Percentiles rank a stretch among this genome's conserved stretches.
Evolutionary conservation across 2,113 vertebrate genomes (phyloP).

Genomic region (Podarcis cretensis): DNA sequence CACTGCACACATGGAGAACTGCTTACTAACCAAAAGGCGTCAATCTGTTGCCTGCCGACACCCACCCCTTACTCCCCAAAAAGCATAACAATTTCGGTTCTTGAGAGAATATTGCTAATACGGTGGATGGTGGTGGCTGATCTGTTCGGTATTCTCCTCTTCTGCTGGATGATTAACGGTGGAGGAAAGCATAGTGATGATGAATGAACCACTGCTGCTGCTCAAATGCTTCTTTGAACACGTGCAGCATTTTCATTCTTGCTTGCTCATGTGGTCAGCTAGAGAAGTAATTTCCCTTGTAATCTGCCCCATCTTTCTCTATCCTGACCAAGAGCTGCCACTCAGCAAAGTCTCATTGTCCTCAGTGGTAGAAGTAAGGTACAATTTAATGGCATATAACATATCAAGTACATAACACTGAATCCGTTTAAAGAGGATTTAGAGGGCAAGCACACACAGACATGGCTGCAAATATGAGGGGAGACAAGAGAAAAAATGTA

Average conservation of each 20-base stretch:
- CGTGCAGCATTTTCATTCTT: background rate
- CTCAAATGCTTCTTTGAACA: background rate
- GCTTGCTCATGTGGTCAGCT: background rate
- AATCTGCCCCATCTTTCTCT: background rate
- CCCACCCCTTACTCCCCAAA: background rate
- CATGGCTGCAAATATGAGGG: background rate
- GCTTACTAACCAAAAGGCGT: background rate
- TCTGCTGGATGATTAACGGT: background rate
- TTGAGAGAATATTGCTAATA: background rate
- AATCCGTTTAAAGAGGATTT: background rate
- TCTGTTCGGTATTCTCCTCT: background rate
- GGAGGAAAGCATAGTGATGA: background rate
- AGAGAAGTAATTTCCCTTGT: background rate
- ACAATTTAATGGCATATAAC: background rate
- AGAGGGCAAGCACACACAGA: background rate
- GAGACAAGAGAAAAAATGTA: background rate
- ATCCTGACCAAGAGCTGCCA: background rate
- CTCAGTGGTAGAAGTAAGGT: background rate
- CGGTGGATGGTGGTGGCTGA: background rate
- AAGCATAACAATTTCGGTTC: background rate
- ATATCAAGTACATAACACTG: background rate
- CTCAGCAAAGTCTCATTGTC: background rate
- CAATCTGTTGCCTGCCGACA: no score
- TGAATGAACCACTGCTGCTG: background rate
- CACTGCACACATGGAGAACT: background rate